Conservation (phyloP, 1,140 invertebrate genomes). For the Eumaeus atala region DNA sequence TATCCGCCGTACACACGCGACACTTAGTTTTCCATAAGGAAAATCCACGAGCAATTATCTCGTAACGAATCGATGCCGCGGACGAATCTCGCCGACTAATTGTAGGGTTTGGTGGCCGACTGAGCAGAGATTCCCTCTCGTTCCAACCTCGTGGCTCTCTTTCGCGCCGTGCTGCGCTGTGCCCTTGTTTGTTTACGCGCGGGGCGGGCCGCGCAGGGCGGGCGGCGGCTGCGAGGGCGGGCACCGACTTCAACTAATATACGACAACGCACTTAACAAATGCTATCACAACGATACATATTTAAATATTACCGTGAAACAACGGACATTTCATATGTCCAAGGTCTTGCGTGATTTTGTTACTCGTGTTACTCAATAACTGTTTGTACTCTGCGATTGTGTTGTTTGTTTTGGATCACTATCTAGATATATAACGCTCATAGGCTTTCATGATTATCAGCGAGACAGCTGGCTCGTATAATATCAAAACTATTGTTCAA, state of each 20-base stretch:
- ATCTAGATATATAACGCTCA: too few relatives aligned
- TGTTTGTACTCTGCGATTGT: too few relatives aligned
- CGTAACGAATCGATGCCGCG: slow-evolving; percentile 66
- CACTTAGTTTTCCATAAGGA: slow-evolving; percentile 43
- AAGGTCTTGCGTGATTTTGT: neutral
- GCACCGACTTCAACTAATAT: slow-evolving; percentile 48
- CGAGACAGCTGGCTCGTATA: too few relatives aligned
- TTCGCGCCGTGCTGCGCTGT: slow-evolving; percentile 27
- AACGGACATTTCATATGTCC: neutral
- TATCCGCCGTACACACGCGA: slow-evolving; percentile 49
- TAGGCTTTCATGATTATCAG: too few relatives aligned
- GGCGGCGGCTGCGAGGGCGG: slow-evolving; percentile 58
- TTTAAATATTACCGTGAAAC: slow-evolving; percentile 12
- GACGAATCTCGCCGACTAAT: slow-evolving; percentile 70
- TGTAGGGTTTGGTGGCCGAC: slow-evolving; percentile 56
- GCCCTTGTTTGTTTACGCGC: slow-evolving; percentile 50
- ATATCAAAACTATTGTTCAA: too few relatives aligned
- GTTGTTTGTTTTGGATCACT: too few relatives aligned
- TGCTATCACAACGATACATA: slow-evolving; percentile 29
- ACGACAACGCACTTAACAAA: slow-evolving; percentile 37
- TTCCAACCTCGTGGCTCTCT: slow-evolving; percentile 34
- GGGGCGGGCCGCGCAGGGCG: slow-evolving; percentile 58
- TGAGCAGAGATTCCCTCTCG: slow-evolving; percentile 33
- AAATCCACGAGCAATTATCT: slow-evolving; percentile 59
- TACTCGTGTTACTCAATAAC: too few relatives aligned